phyloP scores from a whole-genome alignment of 1,140 invertebrate species.

The Diuraphis noxia region DNA sequence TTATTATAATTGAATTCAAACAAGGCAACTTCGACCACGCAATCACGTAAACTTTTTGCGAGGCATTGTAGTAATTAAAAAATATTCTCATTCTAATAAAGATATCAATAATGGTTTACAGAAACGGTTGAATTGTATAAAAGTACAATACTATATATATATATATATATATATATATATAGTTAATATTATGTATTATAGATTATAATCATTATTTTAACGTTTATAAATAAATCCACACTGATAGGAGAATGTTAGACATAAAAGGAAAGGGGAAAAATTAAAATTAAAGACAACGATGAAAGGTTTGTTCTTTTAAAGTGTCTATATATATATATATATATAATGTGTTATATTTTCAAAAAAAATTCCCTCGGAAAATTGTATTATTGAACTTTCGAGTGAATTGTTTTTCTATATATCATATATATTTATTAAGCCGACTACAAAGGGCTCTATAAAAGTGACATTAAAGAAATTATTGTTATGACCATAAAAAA shows the following conservation, averaged over 20 bases:
- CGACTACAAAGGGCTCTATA: not conserved
- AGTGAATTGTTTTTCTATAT: not conserved
- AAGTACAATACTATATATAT: not conserved
- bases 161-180: not conserved
- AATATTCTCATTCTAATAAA: not conserved
- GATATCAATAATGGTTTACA: not conserved
- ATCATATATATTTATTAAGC: not conserved
- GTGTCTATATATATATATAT: not conserved
- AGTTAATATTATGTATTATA: too few relatives aligned
- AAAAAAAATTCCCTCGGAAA: not conserved
- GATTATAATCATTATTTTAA: not conserved
- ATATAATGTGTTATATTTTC: not conserved
- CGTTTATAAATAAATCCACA: not conserved
- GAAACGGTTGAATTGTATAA: too few relatives aligned
- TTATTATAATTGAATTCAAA: not conserved
- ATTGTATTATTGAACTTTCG: slow-evolving; percentile 17
- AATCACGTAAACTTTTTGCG: not conserved
- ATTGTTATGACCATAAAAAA: not conserved
- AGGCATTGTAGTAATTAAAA: not conserved
- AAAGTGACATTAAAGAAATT: not conserved
- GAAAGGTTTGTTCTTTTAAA: not conserved
- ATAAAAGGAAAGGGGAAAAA: not conserved
- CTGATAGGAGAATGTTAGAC: not conserved
- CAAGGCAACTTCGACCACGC: not conserved
- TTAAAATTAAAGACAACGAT: not conserved